phyloP scores from a whole-genome alignment of 2,113 vertebrate genomes.

The Raja brachyura region DNA sequence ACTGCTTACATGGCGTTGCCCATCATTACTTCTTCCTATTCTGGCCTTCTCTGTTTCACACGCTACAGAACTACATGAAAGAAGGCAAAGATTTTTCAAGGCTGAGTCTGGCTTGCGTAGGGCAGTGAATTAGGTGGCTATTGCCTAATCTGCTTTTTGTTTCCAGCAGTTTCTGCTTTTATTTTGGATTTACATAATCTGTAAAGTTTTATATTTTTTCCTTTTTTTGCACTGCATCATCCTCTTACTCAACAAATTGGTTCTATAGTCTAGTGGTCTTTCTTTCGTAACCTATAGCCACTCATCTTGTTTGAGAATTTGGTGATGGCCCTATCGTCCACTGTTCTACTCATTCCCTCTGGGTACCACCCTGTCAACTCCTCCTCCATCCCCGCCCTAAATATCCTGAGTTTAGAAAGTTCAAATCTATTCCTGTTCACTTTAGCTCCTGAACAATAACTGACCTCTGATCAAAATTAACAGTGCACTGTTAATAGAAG shows the following conservation, averaged over 20 bases:
- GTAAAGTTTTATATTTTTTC: too few species aligned
- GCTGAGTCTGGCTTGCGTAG: too few species aligned
- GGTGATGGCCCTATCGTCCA: background rate
- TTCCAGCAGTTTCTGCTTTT: too few species aligned
- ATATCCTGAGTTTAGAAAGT: background rate
- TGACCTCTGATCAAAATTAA: background rate
- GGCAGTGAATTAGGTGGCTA: too few species aligned
- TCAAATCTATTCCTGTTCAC: background rate
- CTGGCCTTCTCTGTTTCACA: background rate
- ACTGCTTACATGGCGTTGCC: background rate
- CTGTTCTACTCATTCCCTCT: background rate
- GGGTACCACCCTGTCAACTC: too few species aligned
- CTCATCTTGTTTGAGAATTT: background rate
- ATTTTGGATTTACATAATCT: background rate
- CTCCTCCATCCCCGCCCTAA: background rate
- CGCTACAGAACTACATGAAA: too few species aligned
- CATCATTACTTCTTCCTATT: background rate
- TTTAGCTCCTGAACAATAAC: background rate
- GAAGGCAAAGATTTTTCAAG: too few species aligned
- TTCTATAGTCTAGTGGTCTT: background rate
- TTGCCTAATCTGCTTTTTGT: too few species aligned
- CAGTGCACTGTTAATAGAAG: background rate
- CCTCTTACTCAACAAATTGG: background rate
- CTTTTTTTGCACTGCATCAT: background rate
- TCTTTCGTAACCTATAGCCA: background rate